Percentiles rank a stretch among this genome's conserved stretches.
These are phyloP conservation scores for Agrotis segetum DNA, from an alignment of 2,888 invertebrate genomes.

Conservation along the genomic window DNA sequence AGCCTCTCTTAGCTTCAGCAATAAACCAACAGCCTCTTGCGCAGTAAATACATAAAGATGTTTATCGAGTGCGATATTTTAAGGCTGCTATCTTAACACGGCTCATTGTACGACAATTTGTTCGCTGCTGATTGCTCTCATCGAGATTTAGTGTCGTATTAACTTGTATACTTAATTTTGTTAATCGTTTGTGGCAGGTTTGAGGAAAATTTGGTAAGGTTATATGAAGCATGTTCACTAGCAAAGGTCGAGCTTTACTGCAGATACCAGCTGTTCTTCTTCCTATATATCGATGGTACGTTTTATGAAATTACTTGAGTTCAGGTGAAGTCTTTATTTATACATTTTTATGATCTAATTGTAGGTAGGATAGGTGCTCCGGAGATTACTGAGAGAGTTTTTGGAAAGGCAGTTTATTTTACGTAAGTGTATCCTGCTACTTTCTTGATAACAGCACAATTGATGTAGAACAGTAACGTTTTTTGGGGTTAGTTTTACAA, in stretches of 20 bases:
- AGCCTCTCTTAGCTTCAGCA: background rate
- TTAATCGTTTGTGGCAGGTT: conserved; percentile 25
- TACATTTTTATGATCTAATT: too few relatives aligned
- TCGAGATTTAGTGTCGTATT: conserved; percentile 51
- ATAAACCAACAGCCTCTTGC: conserved; percentile 39
- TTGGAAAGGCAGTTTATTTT: too few relatives aligned
- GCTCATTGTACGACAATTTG: conserved; percentile 56
- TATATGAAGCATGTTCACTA: conserved; percentile 2
- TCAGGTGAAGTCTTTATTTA: too few relatives aligned
- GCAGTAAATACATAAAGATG: conserved; percentile 51
- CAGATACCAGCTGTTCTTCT: background rate
- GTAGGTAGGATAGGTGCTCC: too few relatives aligned
- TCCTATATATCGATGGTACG: too few relatives aligned
- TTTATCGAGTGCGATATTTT: conserved; percentile 56
- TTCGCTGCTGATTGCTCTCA: conserved; percentile 43
- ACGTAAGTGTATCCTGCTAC: too few relatives aligned
- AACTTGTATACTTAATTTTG: conserved; percentile 36
- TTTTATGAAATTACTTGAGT: too few relatives aligned
- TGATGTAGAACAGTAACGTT: too few relatives aligned
- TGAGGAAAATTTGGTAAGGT: conserved; percentile 7
- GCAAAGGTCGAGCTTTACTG: background rate
- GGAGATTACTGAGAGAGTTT: too few relatives aligned
- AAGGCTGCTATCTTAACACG: conserved; percentile 46
- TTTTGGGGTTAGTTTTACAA: too few relatives aligned
- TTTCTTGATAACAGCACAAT: too few relatives aligned